Evolutionary conservation across 2,888 invertebrate species (phyloP), one percentile per base, ranked within the genome.

Genomic region (Antheraea yamamai): DNA sequence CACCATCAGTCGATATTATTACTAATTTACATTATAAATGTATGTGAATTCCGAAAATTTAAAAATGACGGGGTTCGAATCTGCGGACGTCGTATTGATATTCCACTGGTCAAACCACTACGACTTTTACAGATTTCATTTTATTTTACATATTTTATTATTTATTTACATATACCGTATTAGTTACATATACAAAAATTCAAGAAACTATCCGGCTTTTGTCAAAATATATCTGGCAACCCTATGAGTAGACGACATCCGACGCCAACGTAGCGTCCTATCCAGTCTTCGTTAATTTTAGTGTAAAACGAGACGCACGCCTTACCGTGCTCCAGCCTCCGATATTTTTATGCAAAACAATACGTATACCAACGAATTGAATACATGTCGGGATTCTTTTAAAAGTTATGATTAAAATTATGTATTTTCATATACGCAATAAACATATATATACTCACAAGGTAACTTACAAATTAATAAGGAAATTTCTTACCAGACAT

Each of bases 261-360:
- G 84, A 85, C 70, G 75, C 79, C 81, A 79, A 52, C 72, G 66
- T 66, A 52, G 72, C 64, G 55, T 26, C 39, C 73, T 61, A 68
- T 66, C 51, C 81, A 78, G 80, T 78, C 78, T 79, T 83, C 84
- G 84, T 86, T 88, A 84, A 85, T 87, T 86, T 87, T 82, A 82
- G 81, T 81, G 85, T 81, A 85, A 86, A 76, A 66, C 74, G 83
- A 85, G 76, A 81, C 78, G 76, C 78, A 75, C 64, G 64, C 64
- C 64, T 16, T 16, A 1, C 74, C 75, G 72, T 74, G 77, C 76
- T 76, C 76, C 76, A 75, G 78, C 76, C 79, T 76, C 74, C 61
- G 76, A 58, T 64, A 71, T 77, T 79, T 78, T 77, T 77, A 79
- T 79, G 80, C 78, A 79, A 77, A 79, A 81, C 75, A 78, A 79